A percentile compares a stretch with the other conserved stretches of the same genome.
Conservation (phyloP, 2,113 vertebrate genomes). For the Myiagra hebetior region DNA sequence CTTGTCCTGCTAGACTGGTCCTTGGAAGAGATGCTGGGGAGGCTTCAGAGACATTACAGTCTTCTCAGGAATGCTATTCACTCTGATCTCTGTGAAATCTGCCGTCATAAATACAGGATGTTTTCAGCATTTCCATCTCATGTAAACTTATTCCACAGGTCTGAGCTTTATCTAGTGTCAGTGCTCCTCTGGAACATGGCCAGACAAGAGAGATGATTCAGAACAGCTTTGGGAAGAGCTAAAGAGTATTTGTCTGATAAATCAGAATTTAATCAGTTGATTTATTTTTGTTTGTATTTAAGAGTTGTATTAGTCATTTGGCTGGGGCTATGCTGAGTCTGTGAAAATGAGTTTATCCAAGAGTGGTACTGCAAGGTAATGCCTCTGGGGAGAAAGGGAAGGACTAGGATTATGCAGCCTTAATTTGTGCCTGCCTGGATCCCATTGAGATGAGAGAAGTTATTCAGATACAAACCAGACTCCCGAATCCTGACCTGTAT, state of each 20-base stretch:
- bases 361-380: not conserved
- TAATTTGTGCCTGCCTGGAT: not conserved
- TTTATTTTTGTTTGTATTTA: conserved; percentile 14
- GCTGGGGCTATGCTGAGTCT: not conserved
- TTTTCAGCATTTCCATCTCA: not conserved
- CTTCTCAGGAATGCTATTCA: not conserved
- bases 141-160: not conserved
- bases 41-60: not conserved
- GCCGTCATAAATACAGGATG: not conserved
- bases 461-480: not conserved
- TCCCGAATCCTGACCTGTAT: not conserved
- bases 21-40: not conserved
- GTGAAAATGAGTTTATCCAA: not conserved
- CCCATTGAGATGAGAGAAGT: not conserved
- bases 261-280: conserved; percentile 26
- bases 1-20: not conserved
- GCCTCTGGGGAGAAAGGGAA: not conserved
- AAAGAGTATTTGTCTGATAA: conserved; percentile 10
- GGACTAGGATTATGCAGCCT: not conserved
- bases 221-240: not conserved
- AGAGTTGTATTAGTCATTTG: not conserved
- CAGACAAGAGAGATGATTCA: not conserved
- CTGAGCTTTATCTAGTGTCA: not conserved
- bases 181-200: not conserved
- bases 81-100: not conserved